These are phyloP conservation scores for Acheta domesticus DNA, from an alignment of 2,888 invertebrate genomes.

Conservation along the genomic window DNA sequence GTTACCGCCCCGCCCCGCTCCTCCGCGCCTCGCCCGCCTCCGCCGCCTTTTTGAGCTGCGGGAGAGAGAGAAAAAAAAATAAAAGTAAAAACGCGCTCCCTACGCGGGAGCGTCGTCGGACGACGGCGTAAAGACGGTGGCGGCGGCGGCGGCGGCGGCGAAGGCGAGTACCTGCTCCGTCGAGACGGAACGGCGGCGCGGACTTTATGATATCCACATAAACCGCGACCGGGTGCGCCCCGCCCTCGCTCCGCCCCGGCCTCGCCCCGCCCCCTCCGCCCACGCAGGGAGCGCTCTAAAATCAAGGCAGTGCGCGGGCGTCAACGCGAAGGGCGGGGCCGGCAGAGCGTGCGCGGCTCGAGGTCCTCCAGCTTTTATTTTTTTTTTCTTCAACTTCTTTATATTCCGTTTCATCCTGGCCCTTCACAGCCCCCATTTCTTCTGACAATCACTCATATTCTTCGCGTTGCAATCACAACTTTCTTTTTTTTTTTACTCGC, in stretches of 20 bases:
- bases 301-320: too few species aligned
- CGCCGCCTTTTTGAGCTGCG: background rate
- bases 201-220: conserved; percentile 1
- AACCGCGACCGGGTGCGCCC: background rate
- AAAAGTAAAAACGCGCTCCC: background rate
- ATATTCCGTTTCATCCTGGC: too few species aligned
- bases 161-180: background rate
- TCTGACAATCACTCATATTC: too few species aligned
- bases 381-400: too few species aligned
- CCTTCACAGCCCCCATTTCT: too few species aligned
- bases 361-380: too few species aligned
- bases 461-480: too few species aligned
- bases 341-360: too few species aligned
- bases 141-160: background rate
- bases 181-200: background rate
- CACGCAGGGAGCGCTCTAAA: background rate
- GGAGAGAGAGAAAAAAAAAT: background rate
- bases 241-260: background rate
- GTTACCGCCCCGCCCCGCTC: background rate
- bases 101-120: background rate
- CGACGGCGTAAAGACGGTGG: background rate
- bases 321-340: too few species aligned
- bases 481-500: too few species aligned
- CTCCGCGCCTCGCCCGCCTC: background rate
- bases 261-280: background rate